Evolutionary conservation across 2,113 vertebrate genomes (phyloP), one percentile per base, ranked within the genome.

Genomic region (Notothenia coriiceps): DNA sequence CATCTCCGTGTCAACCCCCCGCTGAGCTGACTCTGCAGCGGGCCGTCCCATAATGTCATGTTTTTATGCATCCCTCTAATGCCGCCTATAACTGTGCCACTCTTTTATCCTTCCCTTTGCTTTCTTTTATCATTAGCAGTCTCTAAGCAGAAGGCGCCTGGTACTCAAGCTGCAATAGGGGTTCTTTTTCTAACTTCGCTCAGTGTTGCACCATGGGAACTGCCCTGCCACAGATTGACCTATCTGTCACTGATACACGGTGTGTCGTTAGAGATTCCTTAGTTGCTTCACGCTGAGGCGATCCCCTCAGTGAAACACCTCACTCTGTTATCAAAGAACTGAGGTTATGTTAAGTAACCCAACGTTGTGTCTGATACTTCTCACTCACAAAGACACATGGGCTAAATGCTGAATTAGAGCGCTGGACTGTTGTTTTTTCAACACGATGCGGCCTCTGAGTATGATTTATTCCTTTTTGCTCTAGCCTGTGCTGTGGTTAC

Each of bases 11-110:
- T 86, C 68, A 79, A 60, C 80, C 82, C 29, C 91, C 90, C 17
- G 64, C 89, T 85, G 86, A 70, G 91, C 84, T 74, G 81, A 86
- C 88, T 86, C 83, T 85, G 82, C 91, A 86, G 87, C 83, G 79
- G 82, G 65, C 88, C 68, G 9, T 84, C 76, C 79, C 71, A 68
- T 91, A 90, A 92, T 92, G 83, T 89, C 84, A 52, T 18, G 90
- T 90, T 88, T 91, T 85, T 90, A 93, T 90, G 91, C 84, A 76
- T 79, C 76, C 73, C 74, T 85, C 77, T 91, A 85, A 91, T 83
- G 56, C 63, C 15, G 82, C 75, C 71, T 84, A 84, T 88, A 90
- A 90, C 87, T 80, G 84, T 75, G 71, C 46, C 89, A 75, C 85
- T 88, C 55, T 90, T 89, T 89, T 82, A 88, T 86, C 80, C 70